Conservation (phyloP, 2,797 vertebrate species). For the Knipowitschia caucasica region DNA sequence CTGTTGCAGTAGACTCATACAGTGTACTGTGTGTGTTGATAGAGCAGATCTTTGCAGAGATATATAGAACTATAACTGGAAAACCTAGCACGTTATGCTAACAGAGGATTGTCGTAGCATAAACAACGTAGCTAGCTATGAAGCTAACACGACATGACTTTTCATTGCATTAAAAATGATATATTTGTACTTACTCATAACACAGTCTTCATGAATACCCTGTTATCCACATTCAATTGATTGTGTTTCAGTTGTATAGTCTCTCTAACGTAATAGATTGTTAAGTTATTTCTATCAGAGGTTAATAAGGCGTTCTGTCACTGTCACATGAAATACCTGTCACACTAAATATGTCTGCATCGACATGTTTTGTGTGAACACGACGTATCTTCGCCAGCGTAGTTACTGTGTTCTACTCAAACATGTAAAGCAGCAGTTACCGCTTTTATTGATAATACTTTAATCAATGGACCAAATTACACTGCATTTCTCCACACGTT, state of each 20-base stretch:
- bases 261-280: no score
- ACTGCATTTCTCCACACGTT: neutral
- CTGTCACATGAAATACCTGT: no score
- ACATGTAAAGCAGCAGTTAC: no score
- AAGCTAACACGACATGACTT: constrained; percentile 5
- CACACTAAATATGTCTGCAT: no score
- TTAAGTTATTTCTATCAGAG: neutral
- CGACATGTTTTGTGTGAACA: no score
- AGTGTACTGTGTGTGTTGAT: neutral
- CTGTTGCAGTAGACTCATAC: neutral
- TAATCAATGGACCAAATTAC: neutral
- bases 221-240: neutral
- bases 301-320: no score
- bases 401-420: no score
- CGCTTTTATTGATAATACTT: no score
- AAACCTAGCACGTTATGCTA: constrained; percentile 54
- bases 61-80: constrained; percentile 22
- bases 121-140: constrained; percentile 32
- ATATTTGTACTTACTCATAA: neutral
- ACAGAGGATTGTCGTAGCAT: constrained; percentile 40
- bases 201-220: neutral
- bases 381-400: no score
- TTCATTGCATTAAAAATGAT: neutral
- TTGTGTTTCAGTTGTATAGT: neutral
- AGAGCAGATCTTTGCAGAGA: constrained; percentile 12